Percentiles rank a stretch among this genome's conserved stretches.
Conservation (phyloP, 1,140 invertebrate species). For the Oscheius sp. region DNA sequence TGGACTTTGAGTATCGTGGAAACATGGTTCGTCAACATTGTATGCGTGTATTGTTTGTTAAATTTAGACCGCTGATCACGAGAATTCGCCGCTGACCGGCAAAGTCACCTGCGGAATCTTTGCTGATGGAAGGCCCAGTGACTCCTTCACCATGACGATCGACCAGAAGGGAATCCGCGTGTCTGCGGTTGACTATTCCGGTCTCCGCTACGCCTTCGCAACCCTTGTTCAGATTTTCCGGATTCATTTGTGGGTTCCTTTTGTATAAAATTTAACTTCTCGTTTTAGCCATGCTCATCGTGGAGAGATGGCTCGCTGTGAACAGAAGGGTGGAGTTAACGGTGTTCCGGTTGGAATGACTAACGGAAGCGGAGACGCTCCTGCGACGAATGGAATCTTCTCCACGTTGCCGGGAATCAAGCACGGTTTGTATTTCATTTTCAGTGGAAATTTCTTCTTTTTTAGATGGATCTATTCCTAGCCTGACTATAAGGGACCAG, state of each 20-base stretch:
- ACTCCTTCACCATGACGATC: constrained; percentile 39
- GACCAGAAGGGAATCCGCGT: constrained; percentile 37
- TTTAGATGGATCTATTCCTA: constrained; percentile 34
- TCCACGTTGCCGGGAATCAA: no score
- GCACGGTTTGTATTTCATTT: no score
- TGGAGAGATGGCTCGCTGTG: no score
- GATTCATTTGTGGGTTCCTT: constrained; percentile 35
- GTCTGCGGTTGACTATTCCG: constrained; percentile 40
- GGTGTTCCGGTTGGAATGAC: no score
- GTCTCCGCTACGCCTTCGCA: constrained; percentile 41
- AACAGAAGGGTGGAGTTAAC: no score
- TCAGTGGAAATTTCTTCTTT: no score
- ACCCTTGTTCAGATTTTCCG: constrained; percentile 47
- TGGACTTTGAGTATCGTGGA: constrained; percentile 46
- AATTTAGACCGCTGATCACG: constrained; percentile 28
- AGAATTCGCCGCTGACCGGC: constrained; percentile 4
- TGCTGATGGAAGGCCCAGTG: constrained; percentile 33
- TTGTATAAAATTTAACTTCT: no score
- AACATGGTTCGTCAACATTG: constrained; percentile 5
- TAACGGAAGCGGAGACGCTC: no score
- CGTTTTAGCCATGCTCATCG: no score
- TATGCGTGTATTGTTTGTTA: background rate
- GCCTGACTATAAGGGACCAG: constrained; percentile 37
- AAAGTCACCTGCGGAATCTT: constrained; percentile 40
- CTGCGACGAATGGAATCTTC: no score